A percentile compares a stretch with the other conserved stretches of the same genome.
These are phyloP conservation scores for Teleogryllus occipitalis DNA, from an alignment of 1,140 invertebrate genomes.

Conservation along the genomic window DNA sequence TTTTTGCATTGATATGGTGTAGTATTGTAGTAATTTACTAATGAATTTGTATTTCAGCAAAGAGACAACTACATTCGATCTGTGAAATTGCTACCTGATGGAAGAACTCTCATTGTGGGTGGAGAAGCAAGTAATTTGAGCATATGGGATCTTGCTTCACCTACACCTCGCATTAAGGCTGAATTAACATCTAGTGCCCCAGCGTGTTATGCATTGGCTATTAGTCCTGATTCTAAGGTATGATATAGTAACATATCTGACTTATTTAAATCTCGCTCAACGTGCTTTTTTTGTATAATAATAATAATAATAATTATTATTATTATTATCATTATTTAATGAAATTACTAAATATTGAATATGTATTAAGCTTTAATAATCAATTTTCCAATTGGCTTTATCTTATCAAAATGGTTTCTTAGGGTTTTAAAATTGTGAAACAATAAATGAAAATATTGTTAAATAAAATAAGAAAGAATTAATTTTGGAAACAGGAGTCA, in stretches of 20 bases:
- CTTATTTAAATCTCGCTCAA: not conserved
- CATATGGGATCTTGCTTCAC: slow-evolving; percentile 80
- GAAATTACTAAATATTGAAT: too few relatives aligned
- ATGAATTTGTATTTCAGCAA: slow-evolving; percentile 38
- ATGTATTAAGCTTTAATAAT: too few relatives aligned
- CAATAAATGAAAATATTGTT: too few relatives aligned
- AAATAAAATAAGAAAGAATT: too few relatives aligned
- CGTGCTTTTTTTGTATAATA: too few relatives aligned
- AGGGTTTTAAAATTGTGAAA: too few relatives aligned
- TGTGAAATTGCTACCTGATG: slow-evolving; percentile 85
- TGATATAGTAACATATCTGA: not conserved
- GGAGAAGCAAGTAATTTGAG: slow-evolving; percentile 84
- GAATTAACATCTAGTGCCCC: slow-evolving; percentile 92
- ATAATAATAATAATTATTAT: too few relatives aligned
- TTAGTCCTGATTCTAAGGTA: slow-evolving; percentile 83
- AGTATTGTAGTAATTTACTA: not conserved
- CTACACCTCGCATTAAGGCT: slow-evolving; percentile 85
- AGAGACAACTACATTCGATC: slow-evolving; percentile 86
- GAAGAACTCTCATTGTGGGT: slow-evolving; percentile 81
- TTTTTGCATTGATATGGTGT: not conserved
- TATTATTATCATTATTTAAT: too few relatives aligned
- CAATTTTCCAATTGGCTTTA: too few relatives aligned
- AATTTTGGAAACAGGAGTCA: too few relatives aligned
- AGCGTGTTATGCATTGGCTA: slow-evolving; percentile 91
- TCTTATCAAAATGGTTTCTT: too few relatives aligned